These are phyloP conservation scores for Dipodomys stephensi DNA, from an alignment of 2,113 vertebrate species.

Conservation along the genomic window DNA sequence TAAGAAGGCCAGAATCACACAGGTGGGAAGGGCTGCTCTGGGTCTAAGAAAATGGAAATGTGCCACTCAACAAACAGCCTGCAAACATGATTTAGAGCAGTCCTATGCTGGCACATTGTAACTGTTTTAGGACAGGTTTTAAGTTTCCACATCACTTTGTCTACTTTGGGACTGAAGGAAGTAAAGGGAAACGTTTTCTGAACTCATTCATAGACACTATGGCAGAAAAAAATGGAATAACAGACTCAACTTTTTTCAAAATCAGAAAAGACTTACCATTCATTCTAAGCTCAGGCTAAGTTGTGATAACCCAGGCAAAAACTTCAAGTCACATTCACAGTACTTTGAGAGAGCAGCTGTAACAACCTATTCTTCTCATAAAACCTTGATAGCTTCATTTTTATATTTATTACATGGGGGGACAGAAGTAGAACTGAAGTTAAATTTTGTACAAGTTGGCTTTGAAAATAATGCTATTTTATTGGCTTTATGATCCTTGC, in stretches of 20 bases:
- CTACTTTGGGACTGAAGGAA: conserved; percentile 13
- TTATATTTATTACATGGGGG: neutral
- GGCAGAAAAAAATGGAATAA: neutral
- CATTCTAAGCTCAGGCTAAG: neutral
- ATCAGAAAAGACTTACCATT: neutral
- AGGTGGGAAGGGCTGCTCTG: neutral
- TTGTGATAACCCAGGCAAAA: neutral
- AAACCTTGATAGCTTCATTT: neutral
- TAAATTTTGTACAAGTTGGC: conserved; percentile 32
- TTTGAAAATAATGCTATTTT: neutral
- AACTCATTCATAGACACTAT: conserved; percentile 31
- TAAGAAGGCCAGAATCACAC: neutral
- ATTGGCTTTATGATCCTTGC: conserved; percentile 8
- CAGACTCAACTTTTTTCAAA: neutral
- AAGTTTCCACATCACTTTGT: neutral
- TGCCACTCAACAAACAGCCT: neutral
- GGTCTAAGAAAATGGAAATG: neutral
- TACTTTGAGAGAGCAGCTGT: neutral
- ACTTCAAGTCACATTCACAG: neutral
- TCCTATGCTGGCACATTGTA: neutral
- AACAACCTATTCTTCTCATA: neutral
- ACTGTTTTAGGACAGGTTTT: conserved; percentile 1
- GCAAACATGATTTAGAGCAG: neutral
- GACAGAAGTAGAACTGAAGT: conserved; percentile 34
- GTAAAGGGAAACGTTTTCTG: neutral